Percentiles rank a stretch among this genome's conserved stretches.
Evolutionary conservation across 2,113 vertebrate genomes (phyloP).

Genomic region (Serinus canaria): DNA sequence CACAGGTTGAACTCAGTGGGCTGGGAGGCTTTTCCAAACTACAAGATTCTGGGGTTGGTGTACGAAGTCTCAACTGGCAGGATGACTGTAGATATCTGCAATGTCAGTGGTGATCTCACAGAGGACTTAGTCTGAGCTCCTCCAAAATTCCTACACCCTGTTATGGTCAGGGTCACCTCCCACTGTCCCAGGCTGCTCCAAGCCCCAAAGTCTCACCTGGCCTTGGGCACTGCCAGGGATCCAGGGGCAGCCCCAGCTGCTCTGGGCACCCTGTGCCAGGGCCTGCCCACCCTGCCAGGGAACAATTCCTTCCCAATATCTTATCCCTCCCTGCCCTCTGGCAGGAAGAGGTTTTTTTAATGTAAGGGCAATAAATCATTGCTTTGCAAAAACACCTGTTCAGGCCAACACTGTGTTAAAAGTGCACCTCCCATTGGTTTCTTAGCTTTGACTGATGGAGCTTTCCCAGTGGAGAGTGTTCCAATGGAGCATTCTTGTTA

Average conservation of each 20-base stretch:
- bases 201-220: background rate
- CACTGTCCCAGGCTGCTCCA: background rate
- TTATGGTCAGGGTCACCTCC: background rate
- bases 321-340: fast-evolving
- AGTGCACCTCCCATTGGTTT: background rate
- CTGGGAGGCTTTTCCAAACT: fast-evolving
- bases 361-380: background rate
- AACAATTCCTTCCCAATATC: background rate
- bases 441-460: background rate
- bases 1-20: background rate
- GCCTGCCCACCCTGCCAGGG: background rate
- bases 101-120: background rate
- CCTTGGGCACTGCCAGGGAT: background rate
- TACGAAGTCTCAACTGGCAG: background rate
- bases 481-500: background rate
- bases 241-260: background rate
- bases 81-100: background rate
- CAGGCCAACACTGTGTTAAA: background rate
- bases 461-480: background rate
- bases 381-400: background rate
- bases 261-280: background rate
- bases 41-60: too few species aligned
- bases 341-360: background rate
- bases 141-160: fast-evolving
- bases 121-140: background rate